Evolutionary conservation across 2,113 vertebrate genomes (phyloP).

Genomic region (Gambusia holbrooki): DNA sequence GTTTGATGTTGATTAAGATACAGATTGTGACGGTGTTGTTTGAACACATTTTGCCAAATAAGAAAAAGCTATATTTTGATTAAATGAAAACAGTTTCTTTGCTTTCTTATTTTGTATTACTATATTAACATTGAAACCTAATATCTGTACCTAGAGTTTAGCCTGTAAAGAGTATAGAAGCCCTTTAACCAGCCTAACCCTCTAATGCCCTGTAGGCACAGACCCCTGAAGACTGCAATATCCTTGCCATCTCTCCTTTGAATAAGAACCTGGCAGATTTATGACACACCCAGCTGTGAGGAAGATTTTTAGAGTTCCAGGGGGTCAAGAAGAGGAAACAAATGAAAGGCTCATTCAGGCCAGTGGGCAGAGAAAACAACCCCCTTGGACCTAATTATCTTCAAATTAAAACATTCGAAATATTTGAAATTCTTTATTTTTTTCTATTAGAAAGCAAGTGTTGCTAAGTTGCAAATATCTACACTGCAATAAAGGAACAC

Average conservation of each 20-base stretch:
- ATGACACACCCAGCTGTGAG: slow-evolving; percentile 77
- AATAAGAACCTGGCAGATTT: slow-evolving; percentile 75
- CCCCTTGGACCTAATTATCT: slow-evolving; percentile 45
- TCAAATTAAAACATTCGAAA: slow-evolving; percentile 51
- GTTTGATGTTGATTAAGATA: too few relatives aligned
- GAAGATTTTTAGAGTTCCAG: slow-evolving; percentile 62
- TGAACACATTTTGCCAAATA: too few relatives aligned
- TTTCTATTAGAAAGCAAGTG: slow-evolving; percentile 3
- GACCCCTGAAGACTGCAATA: slow-evolving; percentile 69
- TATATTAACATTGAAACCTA: not conserved
- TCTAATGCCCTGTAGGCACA: slow-evolving; percentile 12
- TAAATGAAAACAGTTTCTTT: too few relatives aligned
- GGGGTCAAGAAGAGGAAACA: slow-evolving; percentile 45
- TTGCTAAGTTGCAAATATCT: not conserved
- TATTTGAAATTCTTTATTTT: not conserved
- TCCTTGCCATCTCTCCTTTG: slow-evolving; percentile 73
- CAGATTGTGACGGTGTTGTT: too few relatives aligned
- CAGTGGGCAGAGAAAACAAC: slow-evolving; percentile 24
- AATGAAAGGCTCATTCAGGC: slow-evolving; percentile 46
- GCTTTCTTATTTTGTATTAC: too few relatives aligned
- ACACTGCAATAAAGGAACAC: not conserved
- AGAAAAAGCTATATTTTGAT: too few relatives aligned
- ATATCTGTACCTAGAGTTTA: slow-evolving; percentile 14
- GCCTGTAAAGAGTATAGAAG: slow-evolving; percentile 14
- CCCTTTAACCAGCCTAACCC: slow-evolving; percentile 8